Base-by-base conservation (phyloP, 2,888 invertebrate species). In the Papilio demoleus region DNA sequence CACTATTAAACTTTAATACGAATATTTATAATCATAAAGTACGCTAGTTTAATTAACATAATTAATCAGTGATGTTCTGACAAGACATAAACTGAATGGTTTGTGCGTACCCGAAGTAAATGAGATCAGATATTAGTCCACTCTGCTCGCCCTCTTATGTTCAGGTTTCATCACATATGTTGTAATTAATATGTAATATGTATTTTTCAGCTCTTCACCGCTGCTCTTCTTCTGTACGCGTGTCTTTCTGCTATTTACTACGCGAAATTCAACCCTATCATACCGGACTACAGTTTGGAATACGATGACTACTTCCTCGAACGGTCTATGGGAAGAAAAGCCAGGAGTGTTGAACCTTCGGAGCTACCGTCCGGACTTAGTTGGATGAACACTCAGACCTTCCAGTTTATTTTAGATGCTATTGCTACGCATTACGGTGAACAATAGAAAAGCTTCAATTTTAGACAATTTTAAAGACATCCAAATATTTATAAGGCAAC, bases 161-260 rank as follows among this genome's bases (percentile, higher is more conserved):
- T n/a, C n/a, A n/a, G n/a, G n/a, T n/a, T n/a, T n/a, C n/a, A n/a
- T n/a, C n/a, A n/a, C n/a, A n/a, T n/a, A n/a, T n/a, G n/a, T n/a
- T n/a, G n/a, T n/a, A n/a, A n/a, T n/a, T n/a, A n/a, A n/a, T n/a
- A 11, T 14, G 19, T 22, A 24, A 42, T 42, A 2, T 19, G 22
- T 77, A 76, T 72, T 72, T 73, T 93, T 74, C 92, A 97, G 97
- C 93, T 97, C 59, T 95, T 96, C 80, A 97, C 97, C 8, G 97
- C 97, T 0, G 94, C 95, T 5, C 90, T 97, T 50, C 93, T 97
- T 36, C 95, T 97, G 75, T 97, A 97, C 91, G 97, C 97, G 68
- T 96, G 96, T 66, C 94, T 97, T 77, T 97, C 97, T 1, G 97
- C 97, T 67, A 95, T 97, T 80, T 97, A 97, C 88, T 97, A 97